phyloP scores from a whole-genome alignment of 2,888 invertebrate genomes.

The Gastracanthus pulcherrimus region DNA sequence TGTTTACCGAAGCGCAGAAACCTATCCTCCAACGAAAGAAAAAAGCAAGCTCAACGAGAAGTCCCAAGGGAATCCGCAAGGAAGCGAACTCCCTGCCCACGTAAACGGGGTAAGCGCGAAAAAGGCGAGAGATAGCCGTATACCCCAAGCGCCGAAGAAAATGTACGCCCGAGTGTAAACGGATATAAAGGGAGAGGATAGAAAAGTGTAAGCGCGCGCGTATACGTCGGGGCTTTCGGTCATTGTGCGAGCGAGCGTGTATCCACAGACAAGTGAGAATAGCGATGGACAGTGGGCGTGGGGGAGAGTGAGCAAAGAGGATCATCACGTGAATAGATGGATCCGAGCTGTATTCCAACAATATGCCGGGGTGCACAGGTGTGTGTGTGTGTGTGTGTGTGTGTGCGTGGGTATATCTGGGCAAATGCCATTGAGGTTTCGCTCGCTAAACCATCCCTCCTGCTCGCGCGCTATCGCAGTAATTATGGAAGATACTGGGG shows the following conservation, averaged over 20 bases:
- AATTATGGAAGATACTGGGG: not conserved
- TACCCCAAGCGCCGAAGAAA: too few relatives aligned
- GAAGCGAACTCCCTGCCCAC: too few relatives aligned
- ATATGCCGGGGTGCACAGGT: not conserved
- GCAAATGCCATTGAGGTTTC: conserved; percentile 7
- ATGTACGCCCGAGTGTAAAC: too few relatives aligned
- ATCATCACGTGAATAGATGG: conserved; percentile 4
- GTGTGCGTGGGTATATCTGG: too few relatives aligned
- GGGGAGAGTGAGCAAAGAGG: not conserved
- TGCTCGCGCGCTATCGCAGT: conserved; percentile 12
- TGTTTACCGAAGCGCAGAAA: too few relatives aligned
- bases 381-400: not conserved
- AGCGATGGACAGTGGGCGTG: not conserved
- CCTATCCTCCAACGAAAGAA: too few relatives aligned
- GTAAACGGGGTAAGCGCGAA: too few relatives aligned
- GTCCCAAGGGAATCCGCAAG: too few relatives aligned
- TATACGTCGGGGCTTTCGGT: not conserved
- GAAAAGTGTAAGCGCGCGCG: too few relatives aligned
- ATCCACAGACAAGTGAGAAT: not conserved
- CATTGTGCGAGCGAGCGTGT: not conserved
- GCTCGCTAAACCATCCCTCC: not conserved
- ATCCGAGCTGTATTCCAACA: not conserved
- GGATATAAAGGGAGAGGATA: too few relatives aligned
- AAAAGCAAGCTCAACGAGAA: too few relatives aligned
- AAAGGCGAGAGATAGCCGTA: too few relatives aligned